phyloP scores from a whole-genome alignment of 2,888 invertebrate species.

The Brenthis hecate region DNA sequence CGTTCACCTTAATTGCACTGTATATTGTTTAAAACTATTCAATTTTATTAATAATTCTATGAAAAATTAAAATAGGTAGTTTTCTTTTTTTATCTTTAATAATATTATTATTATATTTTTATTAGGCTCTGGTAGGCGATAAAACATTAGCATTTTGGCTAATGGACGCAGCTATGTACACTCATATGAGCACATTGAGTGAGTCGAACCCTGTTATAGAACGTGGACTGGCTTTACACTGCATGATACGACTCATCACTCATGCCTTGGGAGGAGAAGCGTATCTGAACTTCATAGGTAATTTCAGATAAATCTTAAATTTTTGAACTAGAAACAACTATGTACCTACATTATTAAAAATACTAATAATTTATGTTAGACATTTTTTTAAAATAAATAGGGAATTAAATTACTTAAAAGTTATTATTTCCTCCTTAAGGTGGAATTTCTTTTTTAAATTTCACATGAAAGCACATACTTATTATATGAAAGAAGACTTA shows the following conservation, averaged over 20 bases:
- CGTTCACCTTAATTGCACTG: too few species aligned
- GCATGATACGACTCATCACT: conserved; percentile 97
- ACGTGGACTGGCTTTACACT: conserved; percentile 97
- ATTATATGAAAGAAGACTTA: too few species aligned
- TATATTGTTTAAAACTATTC: too few species aligned
- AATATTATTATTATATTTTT: background rate
- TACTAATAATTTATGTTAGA: background rate
- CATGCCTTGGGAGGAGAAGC: conserved; percentile 97
- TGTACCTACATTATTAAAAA: background rate
- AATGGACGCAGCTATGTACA: conserved; percentile 99
- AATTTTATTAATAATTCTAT: too few species aligned
- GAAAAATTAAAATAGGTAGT: too few species aligned
- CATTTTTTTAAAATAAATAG: background rate
- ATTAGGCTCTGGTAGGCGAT: conserved; percentile 94
- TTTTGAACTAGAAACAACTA: background rate
- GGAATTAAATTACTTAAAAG: too few species aligned
- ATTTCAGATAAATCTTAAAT: background rate
- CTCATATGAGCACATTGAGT: conserved; percentile 93
- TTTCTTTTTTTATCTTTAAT: background rate
- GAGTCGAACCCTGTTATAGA: conserved; percentile 89
- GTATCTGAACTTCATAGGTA: conserved; percentile 99
- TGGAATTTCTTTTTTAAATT: too few species aligned
- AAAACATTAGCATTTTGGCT: conserved; percentile 99
- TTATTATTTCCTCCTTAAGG: too few species aligned
- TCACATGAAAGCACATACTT: too few species aligned